Evolutionary conservation across 2,888 invertebrate species (phyloP), one percentile per base, ranked within the genome.

Genomic region (Cyaniris semiargus): DNA sequence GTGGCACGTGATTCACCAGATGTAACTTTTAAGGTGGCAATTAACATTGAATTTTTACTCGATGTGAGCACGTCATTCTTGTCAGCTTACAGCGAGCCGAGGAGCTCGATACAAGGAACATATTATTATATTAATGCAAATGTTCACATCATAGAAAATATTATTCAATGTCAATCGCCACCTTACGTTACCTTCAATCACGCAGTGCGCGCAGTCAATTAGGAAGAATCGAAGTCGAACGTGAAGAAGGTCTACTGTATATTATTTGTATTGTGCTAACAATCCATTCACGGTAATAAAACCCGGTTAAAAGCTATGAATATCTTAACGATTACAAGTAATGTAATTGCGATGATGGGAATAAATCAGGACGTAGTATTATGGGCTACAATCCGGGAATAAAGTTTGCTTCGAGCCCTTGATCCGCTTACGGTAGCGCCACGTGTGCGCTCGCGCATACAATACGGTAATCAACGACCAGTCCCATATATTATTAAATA

Each of bases 351-450:
- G 83, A 83, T 83, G 85, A 84, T 84, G 84, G 80, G 79, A 83
- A 90, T 91, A 92, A 92, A 92, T 92, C 90, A 91, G 87, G 82
- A 85, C 83, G 84, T 78, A 76, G 60, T 77, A 75, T 75, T 78
- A 76, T 75, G 77, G 44, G 18, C 74, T 75, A 56, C 78, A 76
- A 23, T 48, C 66, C 38, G 21, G 53, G 15, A 60, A 58, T 27
- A 34, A 31, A 60, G 31, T 66, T 48, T 77, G 5, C 21, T 5
- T 23, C 31, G 34, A 82, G 82, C 83, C 83, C 78, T 82, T 77
- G 78, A 81, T 80, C 80, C 75, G 85, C 85, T 86, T 86, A 85
- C 81, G 78, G 80, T 80, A 81, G 84, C 82, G 83, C 83, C n/a
- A n/a, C 85, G 84, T 86, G 85, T 85, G 82, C 78, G 80, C 78